Percentiles rank a stretch among this genome's conserved stretches.
Conservation (phyloP, 2,797 vertebrate species). For the Apogon hyalosoma region DNA sequence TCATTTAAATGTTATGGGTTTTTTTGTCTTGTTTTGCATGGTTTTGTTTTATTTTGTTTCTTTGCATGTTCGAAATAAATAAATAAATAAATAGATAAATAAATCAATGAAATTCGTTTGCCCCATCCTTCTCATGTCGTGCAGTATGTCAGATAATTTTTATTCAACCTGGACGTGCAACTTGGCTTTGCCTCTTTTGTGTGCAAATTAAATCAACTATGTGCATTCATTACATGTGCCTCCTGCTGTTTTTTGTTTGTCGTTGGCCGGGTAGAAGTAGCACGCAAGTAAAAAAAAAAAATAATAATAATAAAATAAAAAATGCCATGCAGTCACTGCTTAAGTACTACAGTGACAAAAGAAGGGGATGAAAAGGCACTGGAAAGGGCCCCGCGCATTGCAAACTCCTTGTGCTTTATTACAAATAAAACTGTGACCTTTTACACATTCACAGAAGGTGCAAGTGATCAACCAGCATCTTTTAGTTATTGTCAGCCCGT, state of each 20-base stretch:
- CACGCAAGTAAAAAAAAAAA: neutral
- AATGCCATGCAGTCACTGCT: neutral
- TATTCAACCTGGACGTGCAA: neutral
- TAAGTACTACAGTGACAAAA: conserved; percentile 2
- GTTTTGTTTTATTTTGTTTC: no score
- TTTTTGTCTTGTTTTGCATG: no score
- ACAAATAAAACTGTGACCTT: conserved; percentile 48
- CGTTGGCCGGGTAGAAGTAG: no score
- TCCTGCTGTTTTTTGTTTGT: no score
- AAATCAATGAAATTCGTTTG: no score
- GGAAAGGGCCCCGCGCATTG: conserved; percentile 21
- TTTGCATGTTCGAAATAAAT: neutral
- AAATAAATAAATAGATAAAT: no score
- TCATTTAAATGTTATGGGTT: neutral
- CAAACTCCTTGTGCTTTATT: conserved; percentile 21
- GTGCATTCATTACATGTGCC: neutral
- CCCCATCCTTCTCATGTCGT: neutral
- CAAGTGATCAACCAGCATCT: neutral
- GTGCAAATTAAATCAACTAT: neutral
- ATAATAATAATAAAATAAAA: no score
- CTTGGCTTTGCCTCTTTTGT: neutral
- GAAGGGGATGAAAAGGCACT: conserved; percentile 6
- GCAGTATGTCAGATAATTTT: neutral
- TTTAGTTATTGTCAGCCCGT: conserved; percentile 27
- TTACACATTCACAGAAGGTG: conserved; percentile 22